Evolutionary conservation across 2,888 invertebrate species (phyloP).

Genomic region (Protodeltote pygarga): DNA sequence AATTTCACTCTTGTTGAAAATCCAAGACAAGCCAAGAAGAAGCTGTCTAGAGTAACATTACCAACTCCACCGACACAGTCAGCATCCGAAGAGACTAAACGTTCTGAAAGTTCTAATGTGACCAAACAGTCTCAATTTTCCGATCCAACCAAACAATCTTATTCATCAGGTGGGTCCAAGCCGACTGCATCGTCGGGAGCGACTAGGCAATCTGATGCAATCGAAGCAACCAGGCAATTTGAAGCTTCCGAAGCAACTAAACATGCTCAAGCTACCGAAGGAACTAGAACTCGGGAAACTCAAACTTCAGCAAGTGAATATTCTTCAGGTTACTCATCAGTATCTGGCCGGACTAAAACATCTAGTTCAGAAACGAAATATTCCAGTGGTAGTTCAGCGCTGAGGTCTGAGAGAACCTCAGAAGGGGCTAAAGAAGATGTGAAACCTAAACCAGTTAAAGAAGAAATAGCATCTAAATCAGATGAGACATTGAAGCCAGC

Average conservation of each 20-base stretch:
- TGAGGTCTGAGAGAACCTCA: background rate
- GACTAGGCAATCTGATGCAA: no score
- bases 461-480: background rate
- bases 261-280: no score
- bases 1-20: background rate
- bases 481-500: constrained; percentile 1
- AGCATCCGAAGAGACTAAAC: background rate
- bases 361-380: background rate
- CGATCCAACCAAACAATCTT: no score
- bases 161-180: no score
- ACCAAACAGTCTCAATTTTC: no score
- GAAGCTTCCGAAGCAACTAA: no score
- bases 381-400: background rate
- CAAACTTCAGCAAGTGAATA: background rate
- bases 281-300: no score
- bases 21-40: background rate
- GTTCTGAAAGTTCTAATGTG: no score
- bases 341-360: background rate
- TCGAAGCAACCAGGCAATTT: no score
- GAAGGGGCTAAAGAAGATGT: background rate
- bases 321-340: background rate
- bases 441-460: background rate
- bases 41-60: background rate
- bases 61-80: background rate
- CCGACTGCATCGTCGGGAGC: no score